Conservation (phyloP, 2,113 vertebrate species). For the Odontophorus gujanensis region DNA sequence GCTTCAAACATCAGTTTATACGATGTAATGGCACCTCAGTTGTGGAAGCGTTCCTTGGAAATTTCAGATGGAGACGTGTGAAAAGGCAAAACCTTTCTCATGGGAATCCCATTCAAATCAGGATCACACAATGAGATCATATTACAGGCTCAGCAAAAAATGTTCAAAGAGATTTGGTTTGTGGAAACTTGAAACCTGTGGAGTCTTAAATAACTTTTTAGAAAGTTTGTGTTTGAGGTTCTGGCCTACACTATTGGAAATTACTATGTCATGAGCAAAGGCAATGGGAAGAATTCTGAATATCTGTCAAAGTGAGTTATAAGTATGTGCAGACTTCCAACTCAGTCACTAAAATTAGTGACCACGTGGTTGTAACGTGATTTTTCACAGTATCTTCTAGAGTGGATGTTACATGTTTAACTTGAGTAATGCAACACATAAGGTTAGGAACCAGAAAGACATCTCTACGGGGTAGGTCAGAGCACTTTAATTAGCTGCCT, state of each 20-base stretch:
- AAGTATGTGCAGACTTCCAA: not conserved
- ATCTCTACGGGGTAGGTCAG: not conserved
- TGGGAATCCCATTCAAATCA: not conserved
- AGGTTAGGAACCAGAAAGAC: not conserved
- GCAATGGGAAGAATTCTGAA: not conserved
- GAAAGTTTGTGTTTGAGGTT: not conserved
- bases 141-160: not conserved
- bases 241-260: not conserved
- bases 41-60: not conserved
- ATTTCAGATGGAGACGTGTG: not conserved
- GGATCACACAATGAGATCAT: not conserved
- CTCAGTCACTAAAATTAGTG: not conserved
- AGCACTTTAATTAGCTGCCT: not conserved
- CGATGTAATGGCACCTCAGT: not conserved
- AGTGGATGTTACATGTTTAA: not conserved
- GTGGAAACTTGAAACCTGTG: not conserved
- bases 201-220: not conserved
- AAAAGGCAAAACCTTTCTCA: not conserved
- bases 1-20: not conserved
- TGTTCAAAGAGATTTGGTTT: not conserved
- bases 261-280: not conserved
- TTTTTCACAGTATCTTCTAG: not conserved
- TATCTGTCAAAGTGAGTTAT: not conserved
- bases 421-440: not conserved
- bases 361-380: not conserved